Percentiles rank a stretch among this genome's conserved stretches.
Evolutionary conservation across 2,797 vertebrate genomes (phyloP).

Genomic region (Salarias fasciatus): DNA sequence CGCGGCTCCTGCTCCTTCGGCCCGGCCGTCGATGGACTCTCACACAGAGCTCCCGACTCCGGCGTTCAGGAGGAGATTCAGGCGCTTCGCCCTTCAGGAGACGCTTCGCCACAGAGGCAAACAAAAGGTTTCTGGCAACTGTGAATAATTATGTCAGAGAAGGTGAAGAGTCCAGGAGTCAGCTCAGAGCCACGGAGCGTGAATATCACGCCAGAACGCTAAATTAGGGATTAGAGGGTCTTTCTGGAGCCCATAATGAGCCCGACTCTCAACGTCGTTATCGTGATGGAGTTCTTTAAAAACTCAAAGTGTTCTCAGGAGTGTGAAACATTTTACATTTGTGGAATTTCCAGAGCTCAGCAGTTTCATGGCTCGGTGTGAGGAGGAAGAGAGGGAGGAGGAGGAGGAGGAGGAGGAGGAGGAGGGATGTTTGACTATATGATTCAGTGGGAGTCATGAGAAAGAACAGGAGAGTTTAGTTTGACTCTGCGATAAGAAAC

Average conservation of each 20-base stretch:
- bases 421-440: slow-evolving; percentile 16
- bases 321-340: slow-evolving; percentile 30
- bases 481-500: slow-evolving; percentile 38
- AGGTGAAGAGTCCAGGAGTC: slow-evolving; percentile 50
- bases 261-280: slow-evolving; percentile 54
- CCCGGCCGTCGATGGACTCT: slow-evolving; percentile 42
- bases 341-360: slow-evolving; percentile 48
- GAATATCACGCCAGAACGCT: slow-evolving; percentile 62
- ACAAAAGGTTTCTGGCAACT: slow-evolving; percentile 46
- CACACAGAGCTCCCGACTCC: slow-evolving; percentile 18
- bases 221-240: slow-evolving; percentile 67
- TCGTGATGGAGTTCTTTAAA: slow-evolving; percentile 32
- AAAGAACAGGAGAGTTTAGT: slow-evolving; percentile 26
- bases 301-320: slow-evolving; percentile 19
- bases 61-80: background rate
- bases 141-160: slow-evolving; percentile 60
- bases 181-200: slow-evolving; percentile 72
- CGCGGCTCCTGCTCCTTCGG: slow-evolving; percentile 56
- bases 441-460: slow-evolving; percentile 10
- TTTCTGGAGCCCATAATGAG: slow-evolving; percentile 49
- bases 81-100: background rate
- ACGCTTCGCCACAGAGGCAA: slow-evolving; percentile 12
- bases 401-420: slow-evolving; percentile 1
- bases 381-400: no score
- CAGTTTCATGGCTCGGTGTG: slow-evolving; percentile 15